Evolutionary conservation across 1,140 invertebrate species (phyloP).

Genomic region (Neomicropteryx cornuta): DNA sequence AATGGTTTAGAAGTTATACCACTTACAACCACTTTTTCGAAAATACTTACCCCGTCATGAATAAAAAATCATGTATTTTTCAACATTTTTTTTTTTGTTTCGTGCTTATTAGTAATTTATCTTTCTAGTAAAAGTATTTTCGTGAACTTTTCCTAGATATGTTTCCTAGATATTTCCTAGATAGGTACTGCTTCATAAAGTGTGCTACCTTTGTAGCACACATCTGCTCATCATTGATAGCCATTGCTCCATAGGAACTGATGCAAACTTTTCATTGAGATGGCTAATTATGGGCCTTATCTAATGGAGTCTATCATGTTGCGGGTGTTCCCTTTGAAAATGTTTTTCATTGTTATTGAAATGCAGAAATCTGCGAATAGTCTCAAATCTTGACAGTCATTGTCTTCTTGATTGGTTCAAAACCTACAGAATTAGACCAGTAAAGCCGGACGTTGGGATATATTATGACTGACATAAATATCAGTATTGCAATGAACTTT

Average conservation of each 20-base stretch:
- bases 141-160: no score
- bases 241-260: conserved; percentile 17
- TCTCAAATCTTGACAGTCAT: conserved; percentile 22
- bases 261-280: conserved; percentile 19
- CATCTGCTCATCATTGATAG: conserved; percentile 12
- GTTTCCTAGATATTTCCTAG: no score
- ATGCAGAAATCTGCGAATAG: conserved; percentile 18
- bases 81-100: no score
- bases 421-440: conserved; percentile 16
- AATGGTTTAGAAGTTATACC: no score
- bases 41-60: no score
- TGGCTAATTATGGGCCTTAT: conserved; percentile 21
- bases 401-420: no score
- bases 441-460: no score
- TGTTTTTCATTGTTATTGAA: conserved; percentile 19
- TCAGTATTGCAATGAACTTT: conserved; percentile 20
- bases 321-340: conserved; percentile 19
- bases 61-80: no score
- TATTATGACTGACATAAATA: conserved; percentile 20
- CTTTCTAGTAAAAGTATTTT: no score
- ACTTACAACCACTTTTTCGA: no score
- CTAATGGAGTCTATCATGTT: conserved; percentile 24
- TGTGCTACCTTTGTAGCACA: conserved; percentile 15
- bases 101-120: no score
- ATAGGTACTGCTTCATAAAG: no score